Evolutionary conservation across 2,797 vertebrate species (phyloP).

Genomic region (Pipistrellus kuhlii): DNA sequence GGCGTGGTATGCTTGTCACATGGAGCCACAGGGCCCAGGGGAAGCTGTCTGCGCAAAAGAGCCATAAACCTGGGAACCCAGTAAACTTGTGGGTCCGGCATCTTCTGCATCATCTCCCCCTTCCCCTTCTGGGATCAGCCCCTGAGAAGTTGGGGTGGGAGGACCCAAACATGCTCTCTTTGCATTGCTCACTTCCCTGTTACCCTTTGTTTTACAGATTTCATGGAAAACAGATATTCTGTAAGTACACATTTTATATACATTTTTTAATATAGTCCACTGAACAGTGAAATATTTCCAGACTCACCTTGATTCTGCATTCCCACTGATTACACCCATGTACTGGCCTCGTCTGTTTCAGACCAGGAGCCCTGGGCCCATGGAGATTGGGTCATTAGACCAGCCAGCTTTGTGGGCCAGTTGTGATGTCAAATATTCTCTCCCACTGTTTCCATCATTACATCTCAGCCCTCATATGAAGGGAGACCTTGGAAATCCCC

Average conservation of each 20-base stretch:
- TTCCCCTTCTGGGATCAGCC: not conserved
- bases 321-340: not conserved
- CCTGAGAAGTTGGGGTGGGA: not conserved
- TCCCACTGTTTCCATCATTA: not conserved
- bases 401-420: not conserved
- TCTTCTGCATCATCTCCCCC: not conserved
- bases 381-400: not conserved
- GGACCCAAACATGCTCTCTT: not conserved
- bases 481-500: not conserved
- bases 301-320: not conserved
- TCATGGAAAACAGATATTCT: slow-evolving; percentile 86
- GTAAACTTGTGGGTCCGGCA: not conserved
- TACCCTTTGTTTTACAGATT: slow-evolving; percentile 87
- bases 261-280: not conserved
- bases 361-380: not conserved
- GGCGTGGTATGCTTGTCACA: not conserved
- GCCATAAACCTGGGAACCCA: not conserved
- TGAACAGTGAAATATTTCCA: not conserved
- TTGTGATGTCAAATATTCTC: not conserved
- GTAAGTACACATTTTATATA: slow-evolving; percentile 83
- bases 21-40: not conserved
- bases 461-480: not conserved
- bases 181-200: not conserved
- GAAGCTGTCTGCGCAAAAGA: not conserved
- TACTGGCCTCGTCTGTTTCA: not conserved